phyloP scores from a whole-genome alignment of 2,888 invertebrate species.

The Myopa testacea region DNA sequence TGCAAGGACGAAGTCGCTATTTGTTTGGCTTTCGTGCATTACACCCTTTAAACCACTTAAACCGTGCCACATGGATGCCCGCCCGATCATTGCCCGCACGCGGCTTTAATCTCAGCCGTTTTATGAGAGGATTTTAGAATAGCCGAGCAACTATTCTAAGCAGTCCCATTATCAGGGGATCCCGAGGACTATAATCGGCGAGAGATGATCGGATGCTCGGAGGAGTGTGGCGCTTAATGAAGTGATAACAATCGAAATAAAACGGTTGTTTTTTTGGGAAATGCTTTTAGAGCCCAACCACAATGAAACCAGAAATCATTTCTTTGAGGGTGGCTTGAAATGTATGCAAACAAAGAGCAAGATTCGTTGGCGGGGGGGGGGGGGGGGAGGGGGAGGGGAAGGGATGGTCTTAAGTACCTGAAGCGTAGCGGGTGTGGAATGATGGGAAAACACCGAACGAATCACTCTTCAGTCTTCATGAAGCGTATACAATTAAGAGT shows the following conservation, averaged over 20 bases:
- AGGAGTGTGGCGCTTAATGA: constrained; percentile 2
- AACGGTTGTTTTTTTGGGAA: too few species aligned
- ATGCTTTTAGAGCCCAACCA: too few species aligned
- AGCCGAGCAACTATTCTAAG: not conserved
- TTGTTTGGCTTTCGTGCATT: constrained; percentile 20
- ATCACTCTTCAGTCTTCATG: too few species aligned
- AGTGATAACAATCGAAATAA: constrained; percentile 16
- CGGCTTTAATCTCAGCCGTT: constrained; percentile 19
- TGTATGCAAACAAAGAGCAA: not conserved
- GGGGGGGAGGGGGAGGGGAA: too few species aligned
- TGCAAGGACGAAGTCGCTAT: not conserved
- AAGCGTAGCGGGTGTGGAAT: too few species aligned
- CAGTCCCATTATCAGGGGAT: not conserved
- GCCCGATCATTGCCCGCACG: constrained; percentile 24
- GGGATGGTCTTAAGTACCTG: too few species aligned
- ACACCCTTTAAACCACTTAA: constrained; percentile 24
- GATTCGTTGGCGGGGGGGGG: not conserved
- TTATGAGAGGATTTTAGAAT: not conserved
- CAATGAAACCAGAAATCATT: not conserved
- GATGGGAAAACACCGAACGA: too few species aligned
- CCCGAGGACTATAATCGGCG: too few species aligned
- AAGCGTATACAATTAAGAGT: too few species aligned
- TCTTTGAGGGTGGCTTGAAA: not conserved
- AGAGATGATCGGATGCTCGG: too few species aligned
- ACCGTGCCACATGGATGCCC: not conserved